Base-by-base conservation (phyloP, 1,140 invertebrate species). In the Hesperophylax magnus region DNA sequence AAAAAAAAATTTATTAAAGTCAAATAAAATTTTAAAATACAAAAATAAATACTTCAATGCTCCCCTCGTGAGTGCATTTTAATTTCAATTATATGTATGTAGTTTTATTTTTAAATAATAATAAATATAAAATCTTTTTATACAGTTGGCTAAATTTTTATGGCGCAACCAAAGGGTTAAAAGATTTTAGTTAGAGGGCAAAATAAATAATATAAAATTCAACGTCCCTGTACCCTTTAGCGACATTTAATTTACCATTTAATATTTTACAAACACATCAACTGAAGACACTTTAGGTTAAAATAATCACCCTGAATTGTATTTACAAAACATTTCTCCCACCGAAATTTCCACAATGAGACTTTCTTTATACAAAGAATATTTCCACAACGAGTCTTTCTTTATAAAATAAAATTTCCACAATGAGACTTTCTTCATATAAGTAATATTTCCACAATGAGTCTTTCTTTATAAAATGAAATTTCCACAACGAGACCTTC, bases 231-330 rank as follows among this genome's bases (percentile, higher is more conserved):
- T 67, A 65, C 39, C 24, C 15, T 63, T 24, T 14, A 52, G 39
- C 15, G 39, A 47, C 18, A 15, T 8, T 58, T 60, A 61, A 9
- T 60, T 31, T 27, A 52, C n/a, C 69, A 52, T 20, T 47, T 47
- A 31, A 47, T 53, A 77, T 65, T 67, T 65, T 77, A 65, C 76
- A 77, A 47, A 78, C 65, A 69, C 61, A 53, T 77, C 22, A 71
- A 78, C 77, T 22, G 24, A 78, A 78, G 77, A 78, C 77, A 78
- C 77, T 78, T 61, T 78, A 78, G 65, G 77, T 69, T 69, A 69
- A 61, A 78, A 31, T 54, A 24, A 54, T 47, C 56, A 78, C 77
- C 77, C 77, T 78, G 77, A 61, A 67, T 69, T 78, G 69, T 78
- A 58, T 78, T 31, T 69, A 78, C 77, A 78, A 47, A n/a, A 60